Conservation (phyloP, 2,113 vertebrate genomes). For the Protobothrops flavoviridis region DNA sequence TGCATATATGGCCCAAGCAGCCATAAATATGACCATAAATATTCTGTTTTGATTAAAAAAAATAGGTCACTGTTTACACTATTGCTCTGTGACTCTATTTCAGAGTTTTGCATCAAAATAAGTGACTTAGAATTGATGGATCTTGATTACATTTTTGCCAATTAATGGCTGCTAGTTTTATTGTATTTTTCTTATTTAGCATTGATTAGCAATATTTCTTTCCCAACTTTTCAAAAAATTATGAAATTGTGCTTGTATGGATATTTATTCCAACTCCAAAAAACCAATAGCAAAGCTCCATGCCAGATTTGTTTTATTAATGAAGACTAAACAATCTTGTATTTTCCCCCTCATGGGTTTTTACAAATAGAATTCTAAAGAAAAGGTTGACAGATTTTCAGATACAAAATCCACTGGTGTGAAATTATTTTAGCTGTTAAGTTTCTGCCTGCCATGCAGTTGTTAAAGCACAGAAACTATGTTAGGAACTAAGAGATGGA, state of each 20-base stretch:
- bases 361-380: background rate
- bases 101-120: conserved; percentile 25
- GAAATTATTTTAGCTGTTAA: background rate
- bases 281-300: background rate
- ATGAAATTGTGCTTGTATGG: background rate
- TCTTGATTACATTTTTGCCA: conserved; percentile 13
- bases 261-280: conserved; percentile 8
- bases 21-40: conserved; percentile 18
- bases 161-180: background rate
- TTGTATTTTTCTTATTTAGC: background rate
- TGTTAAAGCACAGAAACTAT: background rate
- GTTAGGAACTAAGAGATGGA: too few relatives aligned
- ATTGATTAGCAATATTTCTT: conserved; percentile 26
- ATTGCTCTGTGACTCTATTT: conserved; percentile 17
- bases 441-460: background rate
- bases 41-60: conserved; percentile 39
- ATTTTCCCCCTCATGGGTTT: background rate
- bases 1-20: conserved; percentile 40
- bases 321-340: background rate
- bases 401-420: too few relatives aligned
- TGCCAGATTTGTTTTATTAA: background rate
- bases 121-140: conserved; percentile 13
- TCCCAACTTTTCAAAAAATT: background rate
- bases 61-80: background rate
- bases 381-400: background rate